Percentiles rank a stretch among this genome's conserved stretches.
These are phyloP conservation scores for Emmelina monodactyla DNA, from an alignment of 2,888 invertebrate genomes.

Conservation along the genomic window DNA sequence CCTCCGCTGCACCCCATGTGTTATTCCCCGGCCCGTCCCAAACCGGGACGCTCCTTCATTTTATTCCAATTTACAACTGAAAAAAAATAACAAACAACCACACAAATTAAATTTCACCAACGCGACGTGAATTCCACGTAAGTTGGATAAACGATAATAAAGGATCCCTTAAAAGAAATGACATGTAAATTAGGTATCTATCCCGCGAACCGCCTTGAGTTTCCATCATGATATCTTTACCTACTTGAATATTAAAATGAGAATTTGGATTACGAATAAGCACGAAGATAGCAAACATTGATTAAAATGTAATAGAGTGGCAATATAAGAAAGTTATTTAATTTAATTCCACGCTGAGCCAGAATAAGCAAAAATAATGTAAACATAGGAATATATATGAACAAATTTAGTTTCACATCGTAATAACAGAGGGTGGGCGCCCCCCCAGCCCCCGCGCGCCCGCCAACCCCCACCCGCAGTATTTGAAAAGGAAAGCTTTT, in stretches of 20 bases:
- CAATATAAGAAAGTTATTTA: too few species aligned
- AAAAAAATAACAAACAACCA: constrained; percentile 58
- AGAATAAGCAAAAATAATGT: constrained; percentile 8
- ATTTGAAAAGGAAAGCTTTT: constrained; percentile 60
- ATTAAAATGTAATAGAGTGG: too few species aligned
- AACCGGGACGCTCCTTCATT: constrained; percentile 65
- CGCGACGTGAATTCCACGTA: too few species aligned
- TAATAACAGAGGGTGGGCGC: constrained; percentile 50
- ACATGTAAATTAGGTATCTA: too few species aligned
- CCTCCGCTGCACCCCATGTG: constrained; percentile 55
- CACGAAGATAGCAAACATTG: too few species aligned
- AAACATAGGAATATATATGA: constrained; percentile 30
- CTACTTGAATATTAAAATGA: too few species aligned
- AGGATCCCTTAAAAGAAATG: too few species aligned
- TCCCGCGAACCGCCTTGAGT: too few species aligned
- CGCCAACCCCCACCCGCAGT: constrained; percentile 47
- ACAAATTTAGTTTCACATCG: constrained; percentile 47
- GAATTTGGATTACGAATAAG: too few species aligned
- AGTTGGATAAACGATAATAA: too few species aligned
- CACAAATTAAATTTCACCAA: constrained; percentile 37
- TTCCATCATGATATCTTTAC: too few species aligned
- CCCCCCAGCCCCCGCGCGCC: constrained; percentile 38
- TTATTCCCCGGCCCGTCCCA: constrained; percentile 53
- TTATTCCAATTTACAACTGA: constrained; percentile 65
- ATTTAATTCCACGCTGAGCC: too few species aligned